Base-by-base conservation (phyloP, 1,140 invertebrate genomes). In the Tetraneura akinire region DNA sequence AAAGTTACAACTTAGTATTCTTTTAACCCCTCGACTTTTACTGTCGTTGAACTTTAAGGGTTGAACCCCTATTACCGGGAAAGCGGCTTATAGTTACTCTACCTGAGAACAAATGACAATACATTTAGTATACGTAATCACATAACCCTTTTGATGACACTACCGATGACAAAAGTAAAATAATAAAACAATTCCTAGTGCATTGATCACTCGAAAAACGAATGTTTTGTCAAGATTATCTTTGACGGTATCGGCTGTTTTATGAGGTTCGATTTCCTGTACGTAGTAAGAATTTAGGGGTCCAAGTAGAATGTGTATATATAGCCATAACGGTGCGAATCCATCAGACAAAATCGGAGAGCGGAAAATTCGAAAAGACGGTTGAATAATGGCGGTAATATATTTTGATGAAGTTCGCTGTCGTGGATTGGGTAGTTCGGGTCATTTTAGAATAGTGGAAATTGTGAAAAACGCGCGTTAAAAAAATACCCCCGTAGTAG, bases 281-380 rank as follows among this genome's bases (percentile, higher is more conserved):
- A 51, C 11, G 32, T 32, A 10, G n/a, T 29, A 37, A 49, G 3
- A 70, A 21, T 49, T 49, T 16, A 13, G 23, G 42, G 8, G 45
- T 29, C 68, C n/a, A 37, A 42, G 29, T 23, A 16, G n/a, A 47
- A 62, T 18, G 32, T 42, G 16, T 42, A n/a, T 66, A 29, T 76
- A 76, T 45, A 45, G 53, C 37, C 73, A 45, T 76, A 62, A 78
- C 74, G 55, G 74, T 26, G 55, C 55, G 55, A 62, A 78, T 78
- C 74, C 74, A 62, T 78, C 74, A 78, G 74, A 13, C 53, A 57
- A 37, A 78, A 78, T 60, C 74, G 57, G 74, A 62, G 74, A 78
- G 74, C 55, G 74, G 74, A 78, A 78, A 78, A 78, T 78, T 78
- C 74, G 74, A 60, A 78, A 78, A 78, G 74, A 78, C 74, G 74